Percentiles rank a stretch among this genome's conserved stretches.
phyloP scores from a whole-genome alignment of 2,113 vertebrate genomes.

The Saccopteryx bilineata region DNA sequence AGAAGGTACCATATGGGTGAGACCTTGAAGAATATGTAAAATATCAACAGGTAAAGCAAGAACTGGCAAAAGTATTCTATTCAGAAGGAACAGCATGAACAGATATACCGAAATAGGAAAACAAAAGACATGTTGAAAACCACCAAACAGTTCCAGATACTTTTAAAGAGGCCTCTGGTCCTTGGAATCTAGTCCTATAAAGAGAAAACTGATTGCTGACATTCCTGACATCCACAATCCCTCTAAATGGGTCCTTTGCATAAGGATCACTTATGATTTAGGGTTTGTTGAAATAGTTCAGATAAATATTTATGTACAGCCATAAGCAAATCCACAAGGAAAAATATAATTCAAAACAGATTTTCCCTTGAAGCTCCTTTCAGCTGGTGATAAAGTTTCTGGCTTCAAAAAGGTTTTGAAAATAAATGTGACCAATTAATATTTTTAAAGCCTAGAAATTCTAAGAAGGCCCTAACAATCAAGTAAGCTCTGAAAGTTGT shows the following conservation, averaged over 20 bases:
- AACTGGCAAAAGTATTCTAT: not conserved
- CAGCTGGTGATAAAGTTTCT: constrained; percentile 74
- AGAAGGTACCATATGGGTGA: not conserved
- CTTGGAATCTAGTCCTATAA: constrained; percentile 63
- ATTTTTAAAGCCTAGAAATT: constrained; percentile 52
- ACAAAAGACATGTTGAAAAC: constrained; percentile 74
- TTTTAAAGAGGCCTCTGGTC: constrained; percentile 53
- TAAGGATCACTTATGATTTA: constrained; percentile 77
- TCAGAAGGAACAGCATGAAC: constrained; percentile 35
- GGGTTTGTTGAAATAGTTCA: constrained; percentile 76
- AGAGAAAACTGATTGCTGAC: constrained; percentile 70
- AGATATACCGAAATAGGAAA: constrained; percentile 50
- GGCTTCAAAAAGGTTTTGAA: constrained; percentile 77
- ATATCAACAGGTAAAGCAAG: constrained; percentile 42
- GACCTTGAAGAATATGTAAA: not conserved
- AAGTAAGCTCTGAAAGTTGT: not conserved
- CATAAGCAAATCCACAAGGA: constrained; percentile 78
- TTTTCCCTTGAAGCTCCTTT: constrained; percentile 72
- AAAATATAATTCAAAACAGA: constrained; percentile 82
- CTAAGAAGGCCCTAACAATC: constrained; percentile 23
- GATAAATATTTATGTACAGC: constrained; percentile 81
- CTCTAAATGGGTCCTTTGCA: constrained; percentile 71
- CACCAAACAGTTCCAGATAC: constrained; percentile 60
- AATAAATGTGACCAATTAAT: constrained; percentile 75
- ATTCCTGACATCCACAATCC: constrained; percentile 70